These are phyloP conservation scores for Rhagologus leucostigma DNA, from an alignment of 2,113 vertebrate genomes.

Conservation along the genomic window DNA sequence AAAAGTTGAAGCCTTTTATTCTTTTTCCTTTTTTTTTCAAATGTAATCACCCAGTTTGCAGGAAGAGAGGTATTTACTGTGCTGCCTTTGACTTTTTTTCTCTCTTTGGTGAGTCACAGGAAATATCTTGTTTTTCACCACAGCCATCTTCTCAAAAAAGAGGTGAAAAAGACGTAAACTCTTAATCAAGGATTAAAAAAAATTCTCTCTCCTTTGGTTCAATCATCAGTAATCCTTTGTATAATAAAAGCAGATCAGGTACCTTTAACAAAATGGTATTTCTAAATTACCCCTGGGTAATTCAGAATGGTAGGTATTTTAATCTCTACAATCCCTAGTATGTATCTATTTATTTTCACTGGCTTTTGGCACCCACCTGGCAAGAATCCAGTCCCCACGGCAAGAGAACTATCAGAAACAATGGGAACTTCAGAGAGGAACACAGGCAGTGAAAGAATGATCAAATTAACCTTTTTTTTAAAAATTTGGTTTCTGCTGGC, in stretches of 20 bases:
- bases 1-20: neutral
- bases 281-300: slow-evolving; percentile 21
- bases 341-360: slow-evolving; percentile 63
- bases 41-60: neutral
- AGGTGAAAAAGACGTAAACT: neutral
- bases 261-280: slow-evolving; percentile 26
- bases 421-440: slow-evolving; percentile 18
- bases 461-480: slow-evolving; percentile 8
- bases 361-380: slow-evolving; percentile 47
- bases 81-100: neutral
- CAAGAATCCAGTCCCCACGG: slow-evolving; percentile 21
- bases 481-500: slow-evolving; percentile 16
- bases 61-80: neutral
- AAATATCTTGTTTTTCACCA: neutral
- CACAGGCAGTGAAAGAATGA: slow-evolving; percentile 15
- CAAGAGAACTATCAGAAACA: slow-evolving; percentile 41
- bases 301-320: slow-evolving; percentile 46
- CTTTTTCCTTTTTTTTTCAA: neutral
- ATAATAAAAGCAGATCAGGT: slow-evolving; percentile 24
- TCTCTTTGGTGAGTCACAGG: neutral
- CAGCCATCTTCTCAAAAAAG: neutral
- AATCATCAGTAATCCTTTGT: neutral
- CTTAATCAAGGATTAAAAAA: neutral
- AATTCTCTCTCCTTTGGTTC: neutral
- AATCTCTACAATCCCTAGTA: slow-evolving; percentile 34